Evolutionary conservation across 2,797 vertebrate species (phyloP).

Genomic region (Columba guinea): DNA sequence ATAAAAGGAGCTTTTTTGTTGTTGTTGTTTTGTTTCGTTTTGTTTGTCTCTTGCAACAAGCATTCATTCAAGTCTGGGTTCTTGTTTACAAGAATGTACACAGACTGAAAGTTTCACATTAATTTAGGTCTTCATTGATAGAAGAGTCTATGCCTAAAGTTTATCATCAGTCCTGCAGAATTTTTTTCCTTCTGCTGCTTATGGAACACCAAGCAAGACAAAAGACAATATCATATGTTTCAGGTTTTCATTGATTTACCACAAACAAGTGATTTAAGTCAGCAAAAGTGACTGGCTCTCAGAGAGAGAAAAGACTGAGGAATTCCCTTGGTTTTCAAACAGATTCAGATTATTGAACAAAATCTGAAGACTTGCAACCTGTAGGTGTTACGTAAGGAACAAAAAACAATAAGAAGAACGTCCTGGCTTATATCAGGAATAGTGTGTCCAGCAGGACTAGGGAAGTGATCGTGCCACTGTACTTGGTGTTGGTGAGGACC

Average conservation of each 20-base stretch:
- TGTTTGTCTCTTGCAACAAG: neutral
- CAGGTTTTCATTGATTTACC: neutral
- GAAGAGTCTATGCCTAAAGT: neutral
- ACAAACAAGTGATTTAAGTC: neutral
- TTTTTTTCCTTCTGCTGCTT: constrained; percentile 24
- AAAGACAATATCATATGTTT: neutral
- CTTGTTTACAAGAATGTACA: constrained; percentile 22
- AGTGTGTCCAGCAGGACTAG: too few species aligned
- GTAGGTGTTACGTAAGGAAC: neutral
- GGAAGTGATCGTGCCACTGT: too few species aligned
- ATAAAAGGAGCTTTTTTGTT: constrained; percentile 1
- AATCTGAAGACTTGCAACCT: neutral
- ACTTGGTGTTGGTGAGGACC: too few species aligned
- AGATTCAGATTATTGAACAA: neutral
- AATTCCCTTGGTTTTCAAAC: neutral
- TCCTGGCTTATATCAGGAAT: too few species aligned
- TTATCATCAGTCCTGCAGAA: neutral
- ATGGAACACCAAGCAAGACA: neutral
- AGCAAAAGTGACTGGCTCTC: neutral
- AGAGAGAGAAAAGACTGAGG: neutral
- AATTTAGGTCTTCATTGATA: constrained; percentile 35
- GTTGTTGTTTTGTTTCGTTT: neutral
- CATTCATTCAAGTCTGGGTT: constrained; percentile 42
- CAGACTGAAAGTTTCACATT: constrained; percentile 12
- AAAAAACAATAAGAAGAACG: neutral